Evolutionary conservation across 2,797 vertebrate species (phyloP), one percentile per base, ranked within the genome.

Genomic region (Bradypus variegatus): DNA sequence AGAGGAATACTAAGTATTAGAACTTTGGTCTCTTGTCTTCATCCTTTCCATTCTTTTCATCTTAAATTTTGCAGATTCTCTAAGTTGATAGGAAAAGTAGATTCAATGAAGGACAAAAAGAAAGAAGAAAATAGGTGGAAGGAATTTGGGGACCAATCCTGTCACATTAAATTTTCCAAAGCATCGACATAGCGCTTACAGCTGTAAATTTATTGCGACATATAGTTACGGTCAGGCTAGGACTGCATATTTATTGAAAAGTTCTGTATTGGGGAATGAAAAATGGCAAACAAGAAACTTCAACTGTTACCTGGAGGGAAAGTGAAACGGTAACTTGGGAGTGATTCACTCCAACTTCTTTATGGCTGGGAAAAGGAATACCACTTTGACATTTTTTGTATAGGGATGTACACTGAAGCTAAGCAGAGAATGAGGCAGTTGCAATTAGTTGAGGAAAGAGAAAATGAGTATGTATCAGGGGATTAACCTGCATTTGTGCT

Each of bases 281-380:
- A 95, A 87, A 94, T 91, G 88, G 94, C 95, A 93, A 95, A 95
- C 95, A 62, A 90, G 95, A 96, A 97, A 95, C 94, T 97, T 97
- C 95, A 96, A 86, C 96, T 95, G 95, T 97, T 97, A 97, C 96
- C 96, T 94, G 81, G n/a, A 48, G 93, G 91, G 94, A 73, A 93
- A 88, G 83, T 97, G 97, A 97, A 95, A 94, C 0, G 92, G 89
- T 96, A 96, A 96, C 97, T 92, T 10, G 4, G 79, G 88, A 95
- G 94, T 90, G 94, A 96, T 93, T 90, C 81, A 16, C 87, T 95
- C 73, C 53, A 73, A 64, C 92, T 94, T 82, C 86, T 90, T 93
- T 88, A 82, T 84, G 94, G 15, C 84, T 91, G 45, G 48, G 86
- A 87, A n/a, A 38, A 50, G 1, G 91, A 89, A 95, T 55, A 77